Base-by-base conservation (phyloP, 2,113 vertebrate species). In the Dasypus novemcinctus region DNA sequence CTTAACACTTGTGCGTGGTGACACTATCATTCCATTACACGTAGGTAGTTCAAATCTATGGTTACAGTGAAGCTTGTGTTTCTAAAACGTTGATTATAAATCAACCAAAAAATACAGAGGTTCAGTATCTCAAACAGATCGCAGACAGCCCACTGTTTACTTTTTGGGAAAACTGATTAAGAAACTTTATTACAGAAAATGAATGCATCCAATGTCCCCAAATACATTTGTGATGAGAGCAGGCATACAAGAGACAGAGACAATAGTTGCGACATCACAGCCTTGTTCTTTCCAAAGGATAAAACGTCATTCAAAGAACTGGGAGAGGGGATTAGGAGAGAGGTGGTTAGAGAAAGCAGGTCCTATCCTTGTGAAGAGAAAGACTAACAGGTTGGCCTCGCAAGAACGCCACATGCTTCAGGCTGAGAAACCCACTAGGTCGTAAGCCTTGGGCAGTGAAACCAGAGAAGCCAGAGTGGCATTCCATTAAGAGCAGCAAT, bases 71-170 rank as follows among this genome's bases (percentile, higher is more conserved):
- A 46, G 3, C 66, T 82, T 61, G 15, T 54, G 57, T 76, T 85
- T 90, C 18, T 80, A 25, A 93, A 96, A 87, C 61, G 78, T 81
- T 94, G 69, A 97, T 94, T 95, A 85, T 78, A 81, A 57, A 97
- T 89, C 68, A 95, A 83, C 91, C 61, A 52, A 80, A 95, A 95
- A 76, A 54, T 43, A 91, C 86, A 88, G 54, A 97, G 82, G n/a
- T n/a, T 84, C 82, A 14, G 46, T 72, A 76, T 87, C 81, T 96
- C 80, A 85, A 80, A 91, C 69, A 95, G 64, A 92, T 68, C 78
- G 80, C 88, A 90, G 91, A 69, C 71, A 79, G 69, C 79, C 87
- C 87, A 88, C 91, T 95, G 95, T 95, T 97, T 72, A 90, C 85
- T 95, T 96, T 93, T 52, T n/a, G 68, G 66, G 66, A 96, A 94